phyloP scores from a whole-genome alignment of 2,113 vertebrate genomes.

The Poecilia latipinna region DNA sequence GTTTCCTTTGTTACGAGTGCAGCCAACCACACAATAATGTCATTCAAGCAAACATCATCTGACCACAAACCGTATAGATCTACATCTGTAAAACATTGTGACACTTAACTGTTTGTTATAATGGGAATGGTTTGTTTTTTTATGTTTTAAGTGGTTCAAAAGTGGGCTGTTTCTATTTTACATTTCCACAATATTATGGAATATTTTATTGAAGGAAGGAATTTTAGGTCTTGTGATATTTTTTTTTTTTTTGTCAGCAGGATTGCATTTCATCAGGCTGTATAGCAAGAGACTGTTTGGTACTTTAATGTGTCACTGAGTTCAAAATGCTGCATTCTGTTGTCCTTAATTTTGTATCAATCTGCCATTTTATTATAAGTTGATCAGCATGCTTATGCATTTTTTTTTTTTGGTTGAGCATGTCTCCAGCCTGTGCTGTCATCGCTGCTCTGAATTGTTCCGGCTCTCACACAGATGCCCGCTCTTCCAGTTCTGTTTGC shows the following conservation, averaged over 20 bases:
- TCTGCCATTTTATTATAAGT: conserved; percentile 29
- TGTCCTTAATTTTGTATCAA: conserved; percentile 13
- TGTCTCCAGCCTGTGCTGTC: conserved; percentile 20
- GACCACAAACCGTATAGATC: background rate
- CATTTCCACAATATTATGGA: background rate
- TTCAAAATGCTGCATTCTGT: conserved; percentile 24
- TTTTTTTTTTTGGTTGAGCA: conserved; percentile 33
- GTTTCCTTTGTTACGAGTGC: background rate
- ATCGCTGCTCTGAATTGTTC: conserved; percentile 11
- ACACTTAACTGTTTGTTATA: background rate
- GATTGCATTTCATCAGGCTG: conserved; percentile 13
- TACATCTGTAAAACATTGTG: background rate
- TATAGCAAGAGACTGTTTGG: background rate
- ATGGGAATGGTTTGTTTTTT: background rate
- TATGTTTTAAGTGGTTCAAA: background rate
- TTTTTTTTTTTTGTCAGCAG: background rate
- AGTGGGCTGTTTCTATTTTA: background rate
- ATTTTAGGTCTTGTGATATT: background rate
- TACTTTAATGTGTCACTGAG: conserved; percentile 19
- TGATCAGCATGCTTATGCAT: conserved; percentile 10
- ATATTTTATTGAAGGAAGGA: background rate
- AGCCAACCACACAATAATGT: background rate
- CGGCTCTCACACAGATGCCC: conserved; percentile 14
- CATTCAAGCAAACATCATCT: background rate
- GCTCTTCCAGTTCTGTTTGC: conserved; percentile 34